Evolutionary conservation across 92 coral and sea anemone genomes (phyloP).

Genomic region (Paragorgia papillata): DNA sequence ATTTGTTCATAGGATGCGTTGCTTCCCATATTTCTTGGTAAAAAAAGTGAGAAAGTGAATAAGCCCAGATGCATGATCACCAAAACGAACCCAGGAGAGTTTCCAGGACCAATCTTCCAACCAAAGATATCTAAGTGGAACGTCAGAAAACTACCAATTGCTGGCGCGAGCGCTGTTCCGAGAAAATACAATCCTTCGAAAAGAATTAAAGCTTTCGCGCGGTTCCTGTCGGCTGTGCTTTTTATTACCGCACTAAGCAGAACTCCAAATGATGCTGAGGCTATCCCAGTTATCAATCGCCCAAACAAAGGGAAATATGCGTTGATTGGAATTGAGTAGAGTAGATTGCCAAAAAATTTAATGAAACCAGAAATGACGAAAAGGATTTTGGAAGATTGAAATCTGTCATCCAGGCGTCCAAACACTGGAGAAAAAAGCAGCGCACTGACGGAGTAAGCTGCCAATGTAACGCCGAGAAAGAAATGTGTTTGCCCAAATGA

Average conservation of each 20-base stretch:
- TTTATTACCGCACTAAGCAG: neutral
- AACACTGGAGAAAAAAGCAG: conserved; percentile 13
- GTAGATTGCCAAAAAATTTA: conserved; percentile 5
- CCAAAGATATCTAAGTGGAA: conserved; percentile 10
- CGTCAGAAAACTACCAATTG: conserved; percentile 23
- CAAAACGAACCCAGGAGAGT: conserved; percentile 22
- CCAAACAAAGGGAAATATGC: conserved; percentile 33
- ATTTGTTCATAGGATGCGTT: neutral
- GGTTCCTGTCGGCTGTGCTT: neutral
- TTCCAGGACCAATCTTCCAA: conserved; percentile 32
- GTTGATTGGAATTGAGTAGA: conserved; percentile 28
- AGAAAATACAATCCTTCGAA: conserved; percentile 17
- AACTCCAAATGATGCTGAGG: conserved; percentile 13
- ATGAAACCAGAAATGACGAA: conserved; percentile 2
- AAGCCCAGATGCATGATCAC: neutral
- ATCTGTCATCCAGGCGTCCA: conserved; percentile 21
- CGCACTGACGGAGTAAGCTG: conserved; percentile 14
- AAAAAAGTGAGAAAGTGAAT: neutral
- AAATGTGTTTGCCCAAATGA: conserved; percentile 9
- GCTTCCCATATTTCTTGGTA: conserved; percentile 26
- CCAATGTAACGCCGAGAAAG: conserved; percentile 22
- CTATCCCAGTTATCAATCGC: conserved; percentile 25
- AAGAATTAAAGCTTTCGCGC: conserved; percentile 28
- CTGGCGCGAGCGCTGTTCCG: conserved; percentile 23
- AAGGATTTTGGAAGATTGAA: conserved; percentile 13